Percentiles rank a stretch among this genome's conserved stretches.
phyloP scores from a whole-genome alignment of 2,888 invertebrate genomes.

The Apomyelois bistriatella region DNA sequence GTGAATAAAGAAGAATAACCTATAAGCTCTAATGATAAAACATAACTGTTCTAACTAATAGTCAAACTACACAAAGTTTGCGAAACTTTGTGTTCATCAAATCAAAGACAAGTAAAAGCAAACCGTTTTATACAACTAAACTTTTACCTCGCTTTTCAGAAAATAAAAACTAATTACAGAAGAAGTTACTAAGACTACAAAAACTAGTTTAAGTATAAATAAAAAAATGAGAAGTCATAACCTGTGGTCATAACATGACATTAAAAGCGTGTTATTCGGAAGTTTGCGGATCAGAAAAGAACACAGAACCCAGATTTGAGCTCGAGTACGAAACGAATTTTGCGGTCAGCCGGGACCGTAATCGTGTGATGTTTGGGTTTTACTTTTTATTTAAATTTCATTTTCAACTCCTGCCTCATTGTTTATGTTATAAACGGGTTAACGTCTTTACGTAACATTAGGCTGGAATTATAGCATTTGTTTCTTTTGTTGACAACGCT shows the following conservation, averaged over 20 bases:
- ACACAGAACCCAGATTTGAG: slow-evolving; percentile 40
- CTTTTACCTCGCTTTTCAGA: no score
- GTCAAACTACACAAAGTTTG: no score
- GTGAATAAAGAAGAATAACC: neutral
- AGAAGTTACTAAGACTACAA: no score
- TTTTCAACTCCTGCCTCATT: slow-evolving; percentile 18
- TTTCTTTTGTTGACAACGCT: slow-evolving; percentile 5
- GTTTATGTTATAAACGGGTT: slow-evolving; percentile 18
- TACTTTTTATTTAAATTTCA: slow-evolving; percentile 30
- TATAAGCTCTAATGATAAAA: no score
- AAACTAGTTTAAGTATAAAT: no score
- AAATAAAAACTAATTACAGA: no score
- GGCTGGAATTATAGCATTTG: neutral
- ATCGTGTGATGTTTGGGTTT: slow-evolving; percentile 29
- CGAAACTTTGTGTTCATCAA: no score
- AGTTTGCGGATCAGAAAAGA: slow-evolving; percentile 26
- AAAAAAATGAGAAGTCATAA: no score
- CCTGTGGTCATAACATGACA: slow-evolving; percentile 27
- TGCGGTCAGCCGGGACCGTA: slow-evolving; percentile 37
- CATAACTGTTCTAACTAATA: no score
- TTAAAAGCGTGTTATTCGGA: slow-evolving; percentile 17
- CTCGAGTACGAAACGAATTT: slow-evolving; percentile 40
- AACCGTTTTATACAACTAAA: no score
- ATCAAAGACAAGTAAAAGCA: no score
- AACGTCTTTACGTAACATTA: slow-evolving; percentile 6